Percentiles rank a stretch among this genome's conserved stretches.
Conservation (phyloP, 2,797 vertebrate genomes). For the Buceros bicornis region DNA sequence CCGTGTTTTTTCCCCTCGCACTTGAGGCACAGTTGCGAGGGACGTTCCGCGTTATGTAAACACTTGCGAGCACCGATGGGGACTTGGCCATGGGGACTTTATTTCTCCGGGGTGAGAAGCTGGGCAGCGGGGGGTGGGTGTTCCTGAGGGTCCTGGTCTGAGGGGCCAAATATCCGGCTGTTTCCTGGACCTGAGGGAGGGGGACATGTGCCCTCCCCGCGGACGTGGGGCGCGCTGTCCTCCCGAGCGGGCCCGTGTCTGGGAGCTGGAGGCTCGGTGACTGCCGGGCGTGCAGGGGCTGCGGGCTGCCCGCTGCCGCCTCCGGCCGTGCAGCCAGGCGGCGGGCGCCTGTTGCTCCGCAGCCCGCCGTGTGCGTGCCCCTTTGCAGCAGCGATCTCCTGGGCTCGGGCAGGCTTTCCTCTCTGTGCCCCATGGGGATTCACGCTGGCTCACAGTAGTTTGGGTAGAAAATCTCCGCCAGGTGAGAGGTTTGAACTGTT, state of each 20-base stretch:
- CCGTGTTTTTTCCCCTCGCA: not conserved
- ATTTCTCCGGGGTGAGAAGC: constrained; percentile 34
- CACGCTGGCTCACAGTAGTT: accelerated
- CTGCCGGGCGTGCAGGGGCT: not conserved
- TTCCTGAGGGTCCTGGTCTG: constrained; percentile 45
- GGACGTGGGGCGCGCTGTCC: not conserved
- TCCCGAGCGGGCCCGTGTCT: not conserved
- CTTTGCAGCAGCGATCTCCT: not conserved
- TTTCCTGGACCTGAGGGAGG: constrained; percentile 72
- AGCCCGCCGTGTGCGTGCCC: accelerated
- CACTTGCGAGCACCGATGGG: not conserved
- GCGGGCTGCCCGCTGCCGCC: not conserved
- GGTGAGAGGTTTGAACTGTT: not conserved
- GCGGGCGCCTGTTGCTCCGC: not conserved
- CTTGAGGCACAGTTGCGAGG: not conserved
- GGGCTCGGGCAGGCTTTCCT: not conserved
- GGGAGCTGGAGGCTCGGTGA: not conserved
- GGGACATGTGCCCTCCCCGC: constrained; percentile 30
- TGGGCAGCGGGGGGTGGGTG: not conserved
- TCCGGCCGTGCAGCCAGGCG: not conserved
- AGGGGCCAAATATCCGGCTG: constrained; percentile 74
- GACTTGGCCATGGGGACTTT: constrained; percentile 13
- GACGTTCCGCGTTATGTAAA: constrained; percentile 41
- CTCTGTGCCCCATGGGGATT: not conserved
- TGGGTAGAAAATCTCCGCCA: not conserved